These are phyloP conservation scores for Platycercus adscitus DNA, from an alignment of 2,113 vertebrate species.

Conservation along the genomic window DNA sequence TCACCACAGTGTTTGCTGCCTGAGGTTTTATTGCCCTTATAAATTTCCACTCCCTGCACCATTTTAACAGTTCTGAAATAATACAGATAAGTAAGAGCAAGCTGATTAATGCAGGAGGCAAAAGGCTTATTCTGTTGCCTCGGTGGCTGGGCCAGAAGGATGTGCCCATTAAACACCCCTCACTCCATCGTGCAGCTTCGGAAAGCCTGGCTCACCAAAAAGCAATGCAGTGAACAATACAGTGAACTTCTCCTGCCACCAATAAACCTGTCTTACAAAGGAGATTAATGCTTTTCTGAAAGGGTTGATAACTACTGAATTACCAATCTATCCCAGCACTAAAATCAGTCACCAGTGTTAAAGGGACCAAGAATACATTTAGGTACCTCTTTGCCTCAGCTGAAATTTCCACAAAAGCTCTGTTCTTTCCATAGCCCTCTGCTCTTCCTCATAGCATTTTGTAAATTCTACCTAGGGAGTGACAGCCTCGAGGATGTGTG, in stretches of 20 bases:
- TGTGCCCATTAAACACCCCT: background rate
- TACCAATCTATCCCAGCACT: slow-evolving; percentile 5
- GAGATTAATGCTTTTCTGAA: slow-evolving; percentile 62
- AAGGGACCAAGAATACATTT: background rate
- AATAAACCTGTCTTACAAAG: slow-evolving; percentile 58
- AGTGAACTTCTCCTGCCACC: slow-evolving; percentile 68
- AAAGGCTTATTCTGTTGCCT: background rate
- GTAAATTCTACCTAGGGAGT: background rate
- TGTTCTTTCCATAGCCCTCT: background rate
- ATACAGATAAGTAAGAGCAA: background rate
- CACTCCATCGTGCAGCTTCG: background rate
- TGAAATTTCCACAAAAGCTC: background rate
- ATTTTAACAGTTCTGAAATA: slow-evolving; percentile 21
- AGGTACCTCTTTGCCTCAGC: background rate
- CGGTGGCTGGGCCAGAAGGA: background rate
- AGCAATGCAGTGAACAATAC: slow-evolving; percentile 19
- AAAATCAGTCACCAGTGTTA: slow-evolving; percentile 42
- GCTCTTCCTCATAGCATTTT: background rate
- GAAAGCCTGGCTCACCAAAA: slow-evolving; percentile 5
- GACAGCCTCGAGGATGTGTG: background rate
- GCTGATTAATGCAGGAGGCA: slow-evolving; percentile 33
- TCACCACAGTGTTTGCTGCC: background rate
- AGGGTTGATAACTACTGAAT: slow-evolving; percentile 49
- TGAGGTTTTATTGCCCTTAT: slow-evolving; percentile 60
- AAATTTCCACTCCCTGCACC: slow-evolving; percentile 39